Conservation (phyloP, 2,888 invertebrate species). For the Peribatodes rhomboidaria region DNA sequence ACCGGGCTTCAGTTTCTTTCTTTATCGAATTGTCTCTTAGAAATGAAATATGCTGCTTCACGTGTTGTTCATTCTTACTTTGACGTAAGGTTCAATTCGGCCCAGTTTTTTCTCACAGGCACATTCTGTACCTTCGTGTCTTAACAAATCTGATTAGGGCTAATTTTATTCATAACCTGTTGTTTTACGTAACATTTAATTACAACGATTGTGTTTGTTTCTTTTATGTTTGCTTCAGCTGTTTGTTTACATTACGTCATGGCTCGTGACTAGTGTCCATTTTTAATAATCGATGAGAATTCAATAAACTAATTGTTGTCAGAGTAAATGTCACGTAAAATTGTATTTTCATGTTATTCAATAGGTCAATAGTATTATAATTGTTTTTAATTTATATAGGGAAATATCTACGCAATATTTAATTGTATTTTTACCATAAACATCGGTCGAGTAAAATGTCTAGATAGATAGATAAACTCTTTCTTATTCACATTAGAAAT, state of each 20-base stretch:
- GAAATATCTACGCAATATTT: neutral
- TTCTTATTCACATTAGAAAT: no score
- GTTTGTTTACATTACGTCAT: constrained; percentile 24
- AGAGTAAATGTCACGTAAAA: constrained; percentile 8
- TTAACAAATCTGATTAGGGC: constrained; percentile 51
- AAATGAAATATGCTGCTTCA: no score
- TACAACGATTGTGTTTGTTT: constrained; percentile 15
- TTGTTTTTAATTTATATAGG: neutral
- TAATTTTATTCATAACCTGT: constrained; percentile 53
- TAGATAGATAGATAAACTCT: no score
- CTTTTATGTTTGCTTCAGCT: constrained; percentile 1
- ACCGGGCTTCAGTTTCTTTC: no score
- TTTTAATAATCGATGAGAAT: constrained; percentile 7
- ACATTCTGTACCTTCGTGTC: constrained; percentile 40
- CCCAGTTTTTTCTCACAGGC: constrained; percentile 25
- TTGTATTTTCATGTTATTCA: constrained; percentile 14
- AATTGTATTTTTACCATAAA: neutral
- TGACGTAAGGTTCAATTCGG: neutral
- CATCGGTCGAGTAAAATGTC: neutral
- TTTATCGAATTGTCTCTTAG: no score
- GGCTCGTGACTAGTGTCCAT: neutral
- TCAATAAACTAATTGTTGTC: constrained; percentile 5
- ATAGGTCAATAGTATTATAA: constrained; percentile 18
- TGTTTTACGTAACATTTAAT: constrained; percentile 48
- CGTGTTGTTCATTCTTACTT: neutral